Conservation (phyloP, 2,888 invertebrate species). For the Protonemura montana region DNA sequence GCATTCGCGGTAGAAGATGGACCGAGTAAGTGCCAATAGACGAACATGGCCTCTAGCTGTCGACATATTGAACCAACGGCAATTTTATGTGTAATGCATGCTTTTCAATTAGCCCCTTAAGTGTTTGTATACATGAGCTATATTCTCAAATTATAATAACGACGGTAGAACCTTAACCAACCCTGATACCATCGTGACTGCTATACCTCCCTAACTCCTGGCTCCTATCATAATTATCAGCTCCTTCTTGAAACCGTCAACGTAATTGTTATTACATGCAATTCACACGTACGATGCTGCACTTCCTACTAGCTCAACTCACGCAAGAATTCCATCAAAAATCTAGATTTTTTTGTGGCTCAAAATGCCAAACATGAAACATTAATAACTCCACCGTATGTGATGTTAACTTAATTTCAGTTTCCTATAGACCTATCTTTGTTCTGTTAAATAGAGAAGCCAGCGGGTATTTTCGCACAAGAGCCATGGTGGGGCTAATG, state of each 20-base stretch:
- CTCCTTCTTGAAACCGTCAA: not conserved
- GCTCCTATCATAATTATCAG: not conserved
- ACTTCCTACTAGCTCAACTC: too few relatives aligned
- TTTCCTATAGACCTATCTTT: not conserved
- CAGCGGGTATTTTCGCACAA: not conserved
- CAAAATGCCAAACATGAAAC: not conserved
- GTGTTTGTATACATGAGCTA: conserved; percentile 12
- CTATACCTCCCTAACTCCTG: not conserved
- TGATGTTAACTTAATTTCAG: not conserved
- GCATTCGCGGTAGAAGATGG: not conserved
- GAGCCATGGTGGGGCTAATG: not conserved
- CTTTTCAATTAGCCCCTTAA: conserved; percentile 15
- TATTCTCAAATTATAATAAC: not conserved
- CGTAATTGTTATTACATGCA: not conserved
- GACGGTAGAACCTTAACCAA: not conserved
- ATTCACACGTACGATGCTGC: not conserved
- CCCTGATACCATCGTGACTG: conserved; percentile 2
- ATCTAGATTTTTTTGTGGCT: too few relatives aligned
- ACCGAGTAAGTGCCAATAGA: conserved; percentile 9
- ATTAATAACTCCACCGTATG: not conserved
- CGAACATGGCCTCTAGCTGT: not conserved
- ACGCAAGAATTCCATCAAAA: too few relatives aligned
- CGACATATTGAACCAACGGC: not conserved
- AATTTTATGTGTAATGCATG: conserved; percentile 18
- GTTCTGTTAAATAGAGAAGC: not conserved